phyloP scores from a whole-genome alignment of 1,140 invertebrate genomes.

The Laodelphax striatellus region DNA sequence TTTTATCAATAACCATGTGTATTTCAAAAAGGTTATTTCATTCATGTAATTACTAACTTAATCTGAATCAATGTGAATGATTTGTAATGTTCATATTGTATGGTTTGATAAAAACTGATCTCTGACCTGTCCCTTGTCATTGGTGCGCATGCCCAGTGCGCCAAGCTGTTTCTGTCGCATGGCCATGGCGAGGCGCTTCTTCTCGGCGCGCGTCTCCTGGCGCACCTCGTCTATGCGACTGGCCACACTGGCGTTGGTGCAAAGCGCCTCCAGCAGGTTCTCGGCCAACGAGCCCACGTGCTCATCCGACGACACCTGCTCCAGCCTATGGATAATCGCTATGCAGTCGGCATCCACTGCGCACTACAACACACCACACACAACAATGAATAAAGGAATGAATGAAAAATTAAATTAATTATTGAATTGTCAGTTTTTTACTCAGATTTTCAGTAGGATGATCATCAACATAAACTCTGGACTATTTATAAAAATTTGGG shows the following conservation, averaged over 20 bases:
- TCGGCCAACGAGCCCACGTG: constrained; percentile 94
- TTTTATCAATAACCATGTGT: too few species aligned
- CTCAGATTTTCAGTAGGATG: too few species aligned
- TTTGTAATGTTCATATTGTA: background rate
- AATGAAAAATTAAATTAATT: background rate
- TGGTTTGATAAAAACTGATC: background rate
- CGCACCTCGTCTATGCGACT: constrained; percentile 82
- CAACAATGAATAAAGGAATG: background rate
- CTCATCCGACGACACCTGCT: constrained; percentile 95
- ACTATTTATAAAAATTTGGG: too few species aligned
- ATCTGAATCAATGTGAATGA: too few species aligned
- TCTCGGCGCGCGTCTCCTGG: constrained; percentile 82
- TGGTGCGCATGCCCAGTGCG: constrained; percentile 89
- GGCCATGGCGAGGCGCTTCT: constrained; percentile 95
- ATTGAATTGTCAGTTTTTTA: too few species aligned
- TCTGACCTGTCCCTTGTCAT: constrained; percentile 74
- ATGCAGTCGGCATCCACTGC: constrained; percentile 77
- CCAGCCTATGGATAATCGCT: constrained; percentile 85
- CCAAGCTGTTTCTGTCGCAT: constrained; percentile 92
- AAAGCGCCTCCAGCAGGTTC: constrained; percentile 82
- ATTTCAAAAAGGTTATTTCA: too few species aligned
- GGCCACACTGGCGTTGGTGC: constrained; percentile 65
- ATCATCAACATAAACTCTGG: too few species aligned
- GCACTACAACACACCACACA: constrained; percentile 36
- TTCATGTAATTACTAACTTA: too few species aligned